Evolutionary conservation across 2,113 vertebrate species (phyloP).

Genomic region (Setophaga coronata): DNA sequence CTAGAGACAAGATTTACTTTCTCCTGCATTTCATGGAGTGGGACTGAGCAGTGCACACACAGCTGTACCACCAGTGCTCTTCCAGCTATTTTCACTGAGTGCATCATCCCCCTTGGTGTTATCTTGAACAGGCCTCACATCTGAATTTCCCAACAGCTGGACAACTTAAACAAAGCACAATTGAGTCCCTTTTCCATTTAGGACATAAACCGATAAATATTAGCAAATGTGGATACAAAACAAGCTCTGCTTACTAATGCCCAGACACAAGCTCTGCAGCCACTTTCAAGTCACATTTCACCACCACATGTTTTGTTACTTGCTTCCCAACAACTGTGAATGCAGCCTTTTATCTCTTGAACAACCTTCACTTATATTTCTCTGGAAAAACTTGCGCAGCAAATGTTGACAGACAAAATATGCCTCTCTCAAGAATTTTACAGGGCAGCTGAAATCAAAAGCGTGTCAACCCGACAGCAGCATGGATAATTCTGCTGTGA

Average conservation of each 20-base stretch:
- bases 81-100: background rate
- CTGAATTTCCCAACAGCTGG: background rate
- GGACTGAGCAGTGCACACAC: background rate
- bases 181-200: background rate
- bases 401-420: conserved; percentile 39
- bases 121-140: background rate
- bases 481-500: background rate
- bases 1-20: background rate
- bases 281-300: conserved; percentile 36
- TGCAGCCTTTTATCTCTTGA: conserved; percentile 5
- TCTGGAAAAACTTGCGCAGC: conserved; percentile 3
- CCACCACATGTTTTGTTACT: background rate
- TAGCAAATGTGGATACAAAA: background rate
- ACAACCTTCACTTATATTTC: conserved; percentile 42
- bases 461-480: background rate
- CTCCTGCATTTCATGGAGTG: background rate
- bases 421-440: conserved; percentile 12
- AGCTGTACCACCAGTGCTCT: background rate
- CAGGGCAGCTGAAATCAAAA: conserved; percentile 4
- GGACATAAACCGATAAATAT: background rate
- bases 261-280: background rate
- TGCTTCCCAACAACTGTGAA: conserved; percentile 41
- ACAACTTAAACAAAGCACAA: background rate
- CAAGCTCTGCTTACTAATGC: background rate
- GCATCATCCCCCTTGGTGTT: background rate